A percentile compares a stretch with the other conserved stretches of the same genome.
phyloP scores from a whole-genome alignment of 1,140 invertebrate species.

The Charaxes varanes region DNA sequence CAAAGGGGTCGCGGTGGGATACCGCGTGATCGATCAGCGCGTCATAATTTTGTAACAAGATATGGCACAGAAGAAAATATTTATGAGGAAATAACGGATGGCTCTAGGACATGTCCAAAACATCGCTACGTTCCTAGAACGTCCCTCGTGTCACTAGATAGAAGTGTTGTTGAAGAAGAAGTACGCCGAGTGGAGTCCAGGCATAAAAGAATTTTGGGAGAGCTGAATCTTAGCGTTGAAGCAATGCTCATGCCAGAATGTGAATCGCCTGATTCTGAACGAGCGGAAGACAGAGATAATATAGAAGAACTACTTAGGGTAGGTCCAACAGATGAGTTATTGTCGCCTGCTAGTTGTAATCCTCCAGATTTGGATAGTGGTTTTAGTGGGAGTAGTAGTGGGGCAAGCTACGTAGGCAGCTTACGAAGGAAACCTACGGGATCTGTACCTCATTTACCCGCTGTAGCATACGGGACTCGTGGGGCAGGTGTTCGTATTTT shows the following conservation, averaged over 20 bases:
- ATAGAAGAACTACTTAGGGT: constrained; percentile 80
- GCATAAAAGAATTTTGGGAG: constrained; percentile 86
- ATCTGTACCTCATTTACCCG: constrained; percentile 70
- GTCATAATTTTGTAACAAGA: constrained; percentile 83
- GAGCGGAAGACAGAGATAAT: constrained; percentile 74
- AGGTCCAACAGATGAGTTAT: constrained; percentile 82
- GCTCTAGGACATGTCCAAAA: constrained; percentile 71
- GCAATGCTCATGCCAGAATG: constrained; percentile 88
- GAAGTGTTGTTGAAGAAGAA: constrained; percentile 86
- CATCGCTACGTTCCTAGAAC: constrained; percentile 64
- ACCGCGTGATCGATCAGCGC: constrained; percentile 56
- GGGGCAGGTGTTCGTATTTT: constrained; percentile 57
- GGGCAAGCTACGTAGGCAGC: constrained; percentile 83
- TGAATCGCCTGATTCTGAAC: constrained; percentile 64
- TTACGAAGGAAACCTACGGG: constrained; percentile 74
- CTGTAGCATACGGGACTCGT: constrained; percentile 69
- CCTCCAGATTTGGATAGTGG: constrained; percentile 85
- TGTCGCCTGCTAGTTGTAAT: constrained; percentile 78
- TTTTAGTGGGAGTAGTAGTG: constrained; percentile 86
- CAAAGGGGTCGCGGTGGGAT: constrained; percentile 60
- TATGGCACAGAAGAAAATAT: constrained; percentile 91
- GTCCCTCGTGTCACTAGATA: constrained; percentile 76
- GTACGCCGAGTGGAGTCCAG: constrained; percentile 84
- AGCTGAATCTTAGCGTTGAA: constrained; percentile 90
- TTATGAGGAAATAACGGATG: constrained; percentile 88